A percentile compares a stretch with the other conserved stretches of the same genome.
phyloP scores from a whole-genome alignment of 2,797 vertebrate species.

The Aeoliscus strigatus region DNA sequence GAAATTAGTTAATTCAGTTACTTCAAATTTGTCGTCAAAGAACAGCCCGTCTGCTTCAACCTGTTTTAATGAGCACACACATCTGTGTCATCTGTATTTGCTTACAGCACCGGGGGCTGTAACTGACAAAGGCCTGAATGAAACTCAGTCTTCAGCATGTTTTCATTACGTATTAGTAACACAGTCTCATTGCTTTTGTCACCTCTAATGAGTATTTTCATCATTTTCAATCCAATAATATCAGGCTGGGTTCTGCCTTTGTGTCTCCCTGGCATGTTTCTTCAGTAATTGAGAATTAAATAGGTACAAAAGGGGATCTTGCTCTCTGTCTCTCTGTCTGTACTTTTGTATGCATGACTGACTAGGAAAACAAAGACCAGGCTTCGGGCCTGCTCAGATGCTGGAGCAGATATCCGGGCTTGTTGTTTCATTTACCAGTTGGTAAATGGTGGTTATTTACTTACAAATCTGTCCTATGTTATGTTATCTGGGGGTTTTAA shows the following conservation, averaged over 20 bases:
- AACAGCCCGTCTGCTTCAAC: constrained; percentile 30
- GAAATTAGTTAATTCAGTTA: constrained; percentile 70
- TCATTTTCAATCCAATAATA: too few species aligned
- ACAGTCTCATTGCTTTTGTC: too few species aligned
- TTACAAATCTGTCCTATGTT: constrained; percentile 3
- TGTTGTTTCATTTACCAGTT: constrained; percentile 30
- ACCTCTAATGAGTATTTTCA: too few species aligned
- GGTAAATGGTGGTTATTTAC: constrained; percentile 11
- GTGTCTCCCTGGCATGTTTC: constrained; percentile 33
- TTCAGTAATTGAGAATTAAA: constrained; percentile 39
- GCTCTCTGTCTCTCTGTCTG: constrained; percentile 30
- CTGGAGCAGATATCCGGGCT: constrained; percentile 42
- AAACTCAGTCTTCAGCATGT: constrained; percentile 5
- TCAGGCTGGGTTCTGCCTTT: background rate
- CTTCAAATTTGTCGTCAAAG: constrained; percentile 46
- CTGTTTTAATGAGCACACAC: constrained; percentile 1
- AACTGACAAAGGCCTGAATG: constrained; percentile 22
- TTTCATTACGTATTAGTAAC: background rate
- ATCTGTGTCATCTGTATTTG: constrained; percentile 38
- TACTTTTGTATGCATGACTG: constrained; percentile 46
- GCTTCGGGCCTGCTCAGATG: constrained; percentile 29
- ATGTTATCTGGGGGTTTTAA: constrained; percentile 16
- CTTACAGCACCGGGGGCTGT: constrained; percentile 39
- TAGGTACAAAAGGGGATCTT: constrained; percentile 40
- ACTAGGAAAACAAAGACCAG: constrained; percentile 39